These are phyloP conservation scores for Pocillopora verrucosa DNA, from an alignment of 64 coral and sea anemone species.

Conservation along the genomic window DNA sequence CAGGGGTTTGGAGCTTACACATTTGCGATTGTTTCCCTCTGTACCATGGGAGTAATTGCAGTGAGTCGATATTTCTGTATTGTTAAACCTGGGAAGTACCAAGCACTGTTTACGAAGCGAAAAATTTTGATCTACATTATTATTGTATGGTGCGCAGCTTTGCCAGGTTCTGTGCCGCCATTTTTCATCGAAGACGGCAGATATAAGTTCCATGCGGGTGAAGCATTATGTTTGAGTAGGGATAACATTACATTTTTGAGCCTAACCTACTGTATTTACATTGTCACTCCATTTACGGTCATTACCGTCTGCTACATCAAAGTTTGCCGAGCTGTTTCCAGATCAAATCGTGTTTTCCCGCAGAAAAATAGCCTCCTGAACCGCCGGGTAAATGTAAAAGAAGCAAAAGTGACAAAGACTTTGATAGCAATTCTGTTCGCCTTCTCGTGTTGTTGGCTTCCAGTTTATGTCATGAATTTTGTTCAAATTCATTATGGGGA, in stretches of 20 bases:
- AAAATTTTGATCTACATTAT: constrained; percentile 34
- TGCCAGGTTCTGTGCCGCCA: not conserved
- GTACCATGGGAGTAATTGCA: constrained; percentile 48
- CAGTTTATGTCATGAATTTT: constrained; percentile 41
- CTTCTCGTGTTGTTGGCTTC: constrained; percentile 58
- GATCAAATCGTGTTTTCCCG: constrained; percentile 44
- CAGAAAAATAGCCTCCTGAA: not conserved
- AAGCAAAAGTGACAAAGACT: constrained; percentile 65
- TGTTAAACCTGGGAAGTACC: constrained; percentile 25
- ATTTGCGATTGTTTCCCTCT: constrained; percentile 20
- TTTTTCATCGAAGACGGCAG: constrained; percentile 13
- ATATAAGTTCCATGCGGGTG: constrained; percentile 56
- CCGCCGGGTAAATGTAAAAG: constrained; percentile 46
- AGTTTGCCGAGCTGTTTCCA: constrained; percentile 26
- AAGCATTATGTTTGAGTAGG: constrained; percentile 23
- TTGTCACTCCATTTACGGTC: not conserved
- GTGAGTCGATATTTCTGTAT: constrained; percentile 9
- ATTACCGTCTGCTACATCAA: constrained; percentile 35
- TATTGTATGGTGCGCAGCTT: constrained; percentile 24
- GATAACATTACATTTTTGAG: constrained; percentile 34
- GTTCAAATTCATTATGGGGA: constrained; percentile 25
- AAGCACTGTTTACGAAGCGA: constrained; percentile 2
- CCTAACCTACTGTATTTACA: constrained; percentile 35
- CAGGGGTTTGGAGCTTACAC: constrained; percentile 57
- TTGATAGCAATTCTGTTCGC: constrained; percentile 31